Base-by-base conservation (phyloP, 2,113 vertebrate genomes). In the Laterallus jamaicensis region DNA sequence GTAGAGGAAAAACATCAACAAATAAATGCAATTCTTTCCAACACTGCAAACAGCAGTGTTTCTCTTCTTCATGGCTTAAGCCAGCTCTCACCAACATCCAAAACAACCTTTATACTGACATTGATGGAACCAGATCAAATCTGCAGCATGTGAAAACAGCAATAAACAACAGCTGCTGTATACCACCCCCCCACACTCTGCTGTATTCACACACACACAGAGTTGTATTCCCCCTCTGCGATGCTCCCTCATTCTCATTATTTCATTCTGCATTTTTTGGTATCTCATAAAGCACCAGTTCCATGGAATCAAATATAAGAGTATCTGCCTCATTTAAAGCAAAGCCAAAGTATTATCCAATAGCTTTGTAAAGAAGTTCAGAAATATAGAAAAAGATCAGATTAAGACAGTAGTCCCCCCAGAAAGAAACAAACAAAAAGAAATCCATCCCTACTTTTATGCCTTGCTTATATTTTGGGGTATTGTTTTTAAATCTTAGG, bases 21-120 rank as follows among this genome's bases (percentile, higher is more conserved):
- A 4, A 26, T 21, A 67, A 54, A 2, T 68, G 20, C 17, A 71
- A 8, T 49, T 60, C 35, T 75, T 91, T 64, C 52, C 52, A 92
- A 2, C 29, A 28, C 52, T n/a, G 22, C 29, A 63, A 89, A 91
- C 0, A 0, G 11, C 73, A 66, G 39, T 9, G 31, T 9, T 74
- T 93, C 60, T 59, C 47, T 59, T 62, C 63, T 22, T 29, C 16
- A 35, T 12, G 10, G 52, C 47, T 89, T 73, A 59, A 80, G 29
- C 37, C 28, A 60, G 62, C 64, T 91, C 47, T 40, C n/a, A 58
- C 28, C 64, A 54, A 39, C 8, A 76, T 32, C 24, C 0, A 2
- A 12, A 77, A 14, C n/a, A 77, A 60, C 32, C 55, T 59, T 82
- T 52, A 26, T 7, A 5, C 31, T 52, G 50, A 60, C 77, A 79